phyloP scores from a whole-genome alignment of 2,797 vertebrate species.

The Glossophaga mutica region DNA sequence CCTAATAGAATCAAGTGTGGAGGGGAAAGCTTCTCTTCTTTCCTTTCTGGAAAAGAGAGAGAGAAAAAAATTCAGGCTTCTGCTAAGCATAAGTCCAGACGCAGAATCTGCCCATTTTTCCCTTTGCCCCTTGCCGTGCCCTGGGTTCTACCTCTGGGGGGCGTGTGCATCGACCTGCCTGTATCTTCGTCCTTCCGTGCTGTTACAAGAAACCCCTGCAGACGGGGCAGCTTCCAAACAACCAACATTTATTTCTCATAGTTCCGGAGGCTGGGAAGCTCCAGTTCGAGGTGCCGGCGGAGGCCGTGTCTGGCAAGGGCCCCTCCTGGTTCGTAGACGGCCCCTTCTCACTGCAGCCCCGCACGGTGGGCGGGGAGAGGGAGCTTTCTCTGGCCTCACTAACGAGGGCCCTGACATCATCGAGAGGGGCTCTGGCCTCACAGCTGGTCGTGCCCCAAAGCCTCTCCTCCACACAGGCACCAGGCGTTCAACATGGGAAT shows the following conservation, averaged over 20 bases:
- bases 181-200: fast-evolving
- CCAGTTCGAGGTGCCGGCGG: background rate
- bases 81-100: background rate
- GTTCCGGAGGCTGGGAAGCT: background rate
- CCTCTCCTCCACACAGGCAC: background rate
- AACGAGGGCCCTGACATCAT: background rate
- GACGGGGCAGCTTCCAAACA: no score
- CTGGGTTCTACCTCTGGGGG: background rate
- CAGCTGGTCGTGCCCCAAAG: background rate
- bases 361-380: no score
- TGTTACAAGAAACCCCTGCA: background rate
- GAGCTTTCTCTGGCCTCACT: background rate
- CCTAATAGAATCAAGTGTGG: background rate
- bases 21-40: background rate
- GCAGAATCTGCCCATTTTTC: background rate
- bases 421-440: background rate
- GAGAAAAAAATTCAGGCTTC: background rate
- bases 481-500: background rate
- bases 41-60: background rate
- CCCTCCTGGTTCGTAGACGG: no score
- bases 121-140: background rate
- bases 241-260: background rate
- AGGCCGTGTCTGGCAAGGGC: background rate
- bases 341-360: no score
- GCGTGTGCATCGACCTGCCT: fast-evolving